Evolutionary conservation across 2,113 vertebrate genomes (phyloP), one percentile per base, ranked within the genome.

Genomic region (Corynorhinus townsendii): DNA sequence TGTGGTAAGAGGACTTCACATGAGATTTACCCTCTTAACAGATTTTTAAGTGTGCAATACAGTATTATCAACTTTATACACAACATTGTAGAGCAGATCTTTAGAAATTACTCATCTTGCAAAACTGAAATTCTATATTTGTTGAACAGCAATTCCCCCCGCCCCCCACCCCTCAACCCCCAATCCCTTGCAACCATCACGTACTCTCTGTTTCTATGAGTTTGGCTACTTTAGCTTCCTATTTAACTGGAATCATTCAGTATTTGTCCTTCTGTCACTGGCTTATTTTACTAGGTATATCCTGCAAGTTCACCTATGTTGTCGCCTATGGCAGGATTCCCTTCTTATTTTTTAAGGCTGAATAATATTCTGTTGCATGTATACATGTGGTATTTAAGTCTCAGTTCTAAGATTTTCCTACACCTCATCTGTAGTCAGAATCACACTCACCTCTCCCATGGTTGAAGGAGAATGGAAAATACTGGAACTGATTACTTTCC

Each of bases 341-440:
- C 33, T 93, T 26, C 49, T 40, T 95, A 30, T 94, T 89, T 26
- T 77, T 73, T 17, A 35, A 86, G 84, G 69, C 85, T 79, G 54
- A 69, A 24, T 38, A 52, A 43, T 54, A 72, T n/a, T 87, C 56
- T n/a, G 8, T 1, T 11, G 9, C 40, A 17, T 1, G 8, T 0
- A 64, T 22, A 47, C 30, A 47, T 81, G 8, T 84, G 76, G 75
- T 71, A 72, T 17, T 91, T 68, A 85, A 91, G 14, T 20, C 7
- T 77, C 22, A 80, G 40, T 10, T 82, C 59, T 54, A 80, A 47
- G 20, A 2, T 47, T 90, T 68, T 6, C 28, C 64, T 2, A 14
- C 35, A 20, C 35, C 28, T 92, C 26, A 1, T 24, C 56, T 45
- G 2, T 1, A 54, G 45, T 71, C 40, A 72, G 30, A 33, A 30